Conservation (phyloP, 2,113 vertebrate genomes). For the Plestiodon gilberti region DNA sequence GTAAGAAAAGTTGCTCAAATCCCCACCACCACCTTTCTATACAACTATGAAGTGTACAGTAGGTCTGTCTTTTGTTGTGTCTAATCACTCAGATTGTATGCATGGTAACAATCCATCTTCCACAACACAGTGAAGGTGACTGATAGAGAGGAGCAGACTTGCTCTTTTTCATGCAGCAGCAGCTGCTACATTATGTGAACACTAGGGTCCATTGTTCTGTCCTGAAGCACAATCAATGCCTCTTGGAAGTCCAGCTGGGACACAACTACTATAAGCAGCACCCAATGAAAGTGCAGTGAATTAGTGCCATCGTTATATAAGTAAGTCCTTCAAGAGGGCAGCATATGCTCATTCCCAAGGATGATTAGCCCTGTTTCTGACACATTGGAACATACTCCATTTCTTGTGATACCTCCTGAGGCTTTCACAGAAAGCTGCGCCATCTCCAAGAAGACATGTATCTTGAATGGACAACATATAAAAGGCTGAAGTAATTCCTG, state of each 20-base stretch:
- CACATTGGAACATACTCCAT: neutral
- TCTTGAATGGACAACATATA: neutral
- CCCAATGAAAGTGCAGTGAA: neutral
- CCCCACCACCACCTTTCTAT: neutral
- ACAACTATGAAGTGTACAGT: neutral
- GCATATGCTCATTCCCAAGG: neutral
- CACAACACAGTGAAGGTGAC: conserved; percentile 16
- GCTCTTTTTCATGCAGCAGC: conserved; percentile 36
- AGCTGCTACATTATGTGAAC: conserved; percentile 23
- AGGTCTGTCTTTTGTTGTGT: neutral
- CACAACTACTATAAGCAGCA: accelerated
- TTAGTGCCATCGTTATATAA: neutral
- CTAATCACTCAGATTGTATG: neutral
- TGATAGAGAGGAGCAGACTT: conserved; percentile 29
- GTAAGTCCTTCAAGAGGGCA: conserved; percentile 2
- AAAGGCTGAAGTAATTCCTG: neutral
- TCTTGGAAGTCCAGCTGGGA: conserved; percentile 1
- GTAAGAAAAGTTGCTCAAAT: neutral
- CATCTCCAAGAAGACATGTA: neutral
- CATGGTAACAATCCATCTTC: neutral
- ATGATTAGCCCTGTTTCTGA: neutral
- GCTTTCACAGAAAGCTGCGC: neutral
- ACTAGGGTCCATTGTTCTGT: conserved; percentile 31
- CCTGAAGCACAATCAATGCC: conserved; percentile 29
- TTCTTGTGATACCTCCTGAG: neutral